Conservation (phyloP, 1,140 invertebrate species). For the Diorhabda sublineata region DNA sequence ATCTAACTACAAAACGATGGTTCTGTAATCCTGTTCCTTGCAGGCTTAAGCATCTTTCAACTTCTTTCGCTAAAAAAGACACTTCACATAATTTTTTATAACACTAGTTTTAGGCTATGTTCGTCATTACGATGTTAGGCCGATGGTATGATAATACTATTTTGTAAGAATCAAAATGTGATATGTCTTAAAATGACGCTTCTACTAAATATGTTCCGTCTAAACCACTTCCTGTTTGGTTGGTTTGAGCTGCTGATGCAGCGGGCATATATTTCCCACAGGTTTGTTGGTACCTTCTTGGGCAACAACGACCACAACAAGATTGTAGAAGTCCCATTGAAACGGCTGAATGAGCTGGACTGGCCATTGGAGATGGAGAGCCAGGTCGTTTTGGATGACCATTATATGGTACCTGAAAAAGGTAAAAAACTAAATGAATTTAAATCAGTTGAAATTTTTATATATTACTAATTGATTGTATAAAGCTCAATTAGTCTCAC, state of each 20-base stretch:
- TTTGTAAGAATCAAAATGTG: conserved; percentile 12
- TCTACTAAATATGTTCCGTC: conserved; percentile 79
- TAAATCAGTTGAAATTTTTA: no score
- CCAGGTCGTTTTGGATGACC: conserved; percentile 85
- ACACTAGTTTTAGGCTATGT: no score
- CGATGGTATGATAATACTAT: neutral
- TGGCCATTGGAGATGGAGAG: conserved; percentile 78
- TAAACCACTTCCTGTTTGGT: conserved; percentile 72
- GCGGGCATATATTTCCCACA: conserved; percentile 80
- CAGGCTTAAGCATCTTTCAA: no score
- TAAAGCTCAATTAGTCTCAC: no score
- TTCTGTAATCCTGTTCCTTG: no score
- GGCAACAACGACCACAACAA: conserved; percentile 83
- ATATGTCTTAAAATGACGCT: conserved; percentile 64
- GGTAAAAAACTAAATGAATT: no score
- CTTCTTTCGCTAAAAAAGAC: no score
- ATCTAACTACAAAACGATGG: no score
- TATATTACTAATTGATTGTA: no score
- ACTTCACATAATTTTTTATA: no score
- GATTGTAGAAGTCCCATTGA: conserved; percentile 72
- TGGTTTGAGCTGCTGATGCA: conserved; percentile 67
- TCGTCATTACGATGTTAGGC: neutral
- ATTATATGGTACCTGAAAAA: conserved; percentile 73
- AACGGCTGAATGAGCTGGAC: conserved; percentile 78
- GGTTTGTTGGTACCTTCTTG: conserved; percentile 82